These are phyloP conservation scores for Anguilla marmorata DNA, from an alignment of 2,797 vertebrate species.

Conservation along the genomic window DNA sequence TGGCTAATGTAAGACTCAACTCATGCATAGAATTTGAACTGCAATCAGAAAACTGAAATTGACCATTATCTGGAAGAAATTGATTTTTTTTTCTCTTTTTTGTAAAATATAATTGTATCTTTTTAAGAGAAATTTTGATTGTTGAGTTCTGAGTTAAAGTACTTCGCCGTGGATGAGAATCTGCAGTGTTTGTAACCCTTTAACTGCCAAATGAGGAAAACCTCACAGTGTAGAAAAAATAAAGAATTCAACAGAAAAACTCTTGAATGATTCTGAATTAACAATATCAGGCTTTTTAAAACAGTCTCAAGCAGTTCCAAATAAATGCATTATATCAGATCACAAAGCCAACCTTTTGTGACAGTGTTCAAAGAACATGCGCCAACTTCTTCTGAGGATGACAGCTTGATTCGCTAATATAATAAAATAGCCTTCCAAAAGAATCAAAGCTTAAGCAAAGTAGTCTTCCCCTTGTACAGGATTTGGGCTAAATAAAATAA, in stretches of 20 bases:
- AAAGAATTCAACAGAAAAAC: background rate
- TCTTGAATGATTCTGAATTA: background rate
- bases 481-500: conserved; percentile 4
- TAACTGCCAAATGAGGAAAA: background rate
- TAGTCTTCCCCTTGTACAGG: background rate
- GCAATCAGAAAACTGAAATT: background rate
- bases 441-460: background rate
- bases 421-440: background rate
- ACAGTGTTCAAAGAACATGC: background rate
- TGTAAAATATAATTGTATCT: background rate
- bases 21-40: background rate
- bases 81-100: background rate
- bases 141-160: background rate
- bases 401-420: background rate
- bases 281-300: too few species aligned
- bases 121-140: too few species aligned
- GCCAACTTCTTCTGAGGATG: background rate
- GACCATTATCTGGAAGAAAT: background rate
- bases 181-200: background rate
- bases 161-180: background rate
- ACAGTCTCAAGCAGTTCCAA: too few species aligned
- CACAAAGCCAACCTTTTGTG: background rate
- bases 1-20: background rate
- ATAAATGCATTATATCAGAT: too few species aligned
- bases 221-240: too few species aligned